Conservation (phyloP, 2,797 vertebrate species). For the Dicrostonyx torquatus region DNA sequence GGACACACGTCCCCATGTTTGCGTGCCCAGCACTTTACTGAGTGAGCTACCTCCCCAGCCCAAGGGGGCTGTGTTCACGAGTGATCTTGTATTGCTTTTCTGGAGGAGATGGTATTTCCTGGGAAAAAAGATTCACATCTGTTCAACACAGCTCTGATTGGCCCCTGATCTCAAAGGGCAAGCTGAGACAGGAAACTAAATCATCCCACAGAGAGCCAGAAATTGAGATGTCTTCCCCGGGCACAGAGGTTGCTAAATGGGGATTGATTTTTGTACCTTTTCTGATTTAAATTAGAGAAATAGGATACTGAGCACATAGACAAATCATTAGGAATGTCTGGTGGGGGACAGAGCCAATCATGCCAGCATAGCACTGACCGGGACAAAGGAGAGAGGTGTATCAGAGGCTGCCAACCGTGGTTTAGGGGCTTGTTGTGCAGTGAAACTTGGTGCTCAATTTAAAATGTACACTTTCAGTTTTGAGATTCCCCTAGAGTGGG, state of each 20-base stretch:
- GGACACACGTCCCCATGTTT: not conserved
- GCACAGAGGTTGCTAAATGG: not conserved
- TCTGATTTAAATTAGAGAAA: not conserved
- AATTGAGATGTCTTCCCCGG: not conserved
- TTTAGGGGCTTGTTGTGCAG: not conserved
- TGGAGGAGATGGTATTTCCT: not conserved
- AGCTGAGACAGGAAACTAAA: not conserved
- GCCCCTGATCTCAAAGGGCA: not conserved
- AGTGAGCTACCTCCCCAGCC: not conserved
- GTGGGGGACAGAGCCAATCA: accelerated
- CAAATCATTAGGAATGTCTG: not conserved
- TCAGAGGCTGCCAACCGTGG: accelerated
- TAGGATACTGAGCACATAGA: not conserved
- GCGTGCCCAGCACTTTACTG: not conserved
- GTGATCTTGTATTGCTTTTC: not conserved
- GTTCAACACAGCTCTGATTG: not conserved
- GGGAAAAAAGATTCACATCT: not conserved
- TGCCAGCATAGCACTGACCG: accelerated
- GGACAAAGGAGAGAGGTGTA: not conserved
- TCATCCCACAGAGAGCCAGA: not conserved
- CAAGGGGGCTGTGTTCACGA: not conserved
- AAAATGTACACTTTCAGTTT: not conserved
- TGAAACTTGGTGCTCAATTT: not conserved
- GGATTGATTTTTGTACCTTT: not conserved
- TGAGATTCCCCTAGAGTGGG: not conserved